Evolutionary conservation across 1,140 invertebrate species (phyloP).

Genomic region (Drosophila truncata): DNA sequence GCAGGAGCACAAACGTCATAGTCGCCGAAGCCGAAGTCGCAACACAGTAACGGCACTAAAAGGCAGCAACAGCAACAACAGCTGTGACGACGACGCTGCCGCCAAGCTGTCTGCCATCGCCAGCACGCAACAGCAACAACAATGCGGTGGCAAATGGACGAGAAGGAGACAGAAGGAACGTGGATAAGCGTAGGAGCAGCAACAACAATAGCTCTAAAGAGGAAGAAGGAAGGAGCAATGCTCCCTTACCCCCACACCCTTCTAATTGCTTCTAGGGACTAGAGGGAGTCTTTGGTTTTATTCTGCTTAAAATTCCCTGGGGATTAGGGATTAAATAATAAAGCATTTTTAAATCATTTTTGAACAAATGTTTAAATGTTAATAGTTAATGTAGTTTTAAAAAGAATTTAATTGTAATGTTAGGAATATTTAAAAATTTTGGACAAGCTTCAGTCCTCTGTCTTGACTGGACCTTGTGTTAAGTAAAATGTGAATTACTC

Average conservation of each 20-base stretch:
- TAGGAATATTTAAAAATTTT: not conserved
- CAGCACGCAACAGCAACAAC: slow-evolving; percentile 77
- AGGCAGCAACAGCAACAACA: slow-evolving; percentile 45
- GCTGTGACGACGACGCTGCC: slow-evolving; percentile 31
- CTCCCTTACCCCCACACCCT: slow-evolving; percentile 28
- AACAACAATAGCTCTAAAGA: slow-evolving; percentile 29
- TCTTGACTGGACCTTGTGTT: no score
- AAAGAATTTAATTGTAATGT: no score
- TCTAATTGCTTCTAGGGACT: slow-evolving; percentile 2
- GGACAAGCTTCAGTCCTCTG: no score
- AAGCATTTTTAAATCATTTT: not conserved
- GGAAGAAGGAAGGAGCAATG: slow-evolving; percentile 22
- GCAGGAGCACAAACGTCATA: slow-evolving; percentile 52
- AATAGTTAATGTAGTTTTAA: not conserved
- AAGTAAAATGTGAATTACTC: no score
- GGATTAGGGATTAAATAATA: not conserved
- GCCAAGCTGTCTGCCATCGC: slow-evolving; percentile 81
- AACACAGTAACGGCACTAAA: slow-evolving; percentile 57
- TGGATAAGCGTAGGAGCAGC: slow-evolving; percentile 53
- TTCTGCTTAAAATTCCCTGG: not conserved
- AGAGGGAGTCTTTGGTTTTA: not conserved
- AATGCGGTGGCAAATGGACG: slow-evolving; percentile 55
- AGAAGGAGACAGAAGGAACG: slow-evolving; percentile 49
- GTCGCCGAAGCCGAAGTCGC: slow-evolving; percentile 45
- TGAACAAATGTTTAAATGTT: not conserved